phyloP scores from a whole-genome alignment of 2,113 vertebrate genomes.

The Sigmodon hispidus region DNA sequence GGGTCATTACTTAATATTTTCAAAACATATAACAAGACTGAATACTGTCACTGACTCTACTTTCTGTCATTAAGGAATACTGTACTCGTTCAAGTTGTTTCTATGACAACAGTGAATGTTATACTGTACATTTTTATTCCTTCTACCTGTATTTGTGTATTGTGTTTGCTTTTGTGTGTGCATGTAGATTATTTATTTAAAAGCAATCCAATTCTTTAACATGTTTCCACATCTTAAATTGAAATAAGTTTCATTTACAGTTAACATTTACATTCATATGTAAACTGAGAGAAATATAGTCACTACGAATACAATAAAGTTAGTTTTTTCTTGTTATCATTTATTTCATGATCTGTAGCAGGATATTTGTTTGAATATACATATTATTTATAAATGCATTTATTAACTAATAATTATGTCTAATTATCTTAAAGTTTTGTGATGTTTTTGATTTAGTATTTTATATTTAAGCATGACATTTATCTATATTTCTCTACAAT shows the following conservation, averaged over 20 bases:
- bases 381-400: background rate
- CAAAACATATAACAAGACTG: background rate
- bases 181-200: background rate
- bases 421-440: background rate
- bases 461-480: background rate
- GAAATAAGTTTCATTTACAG: background rate
- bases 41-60: background rate
- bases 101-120: background rate
- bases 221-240: background rate
- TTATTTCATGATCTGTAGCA: background rate
- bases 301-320: background rate
- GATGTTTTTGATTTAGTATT: background rate
- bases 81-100: background rate
- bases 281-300: background rate
- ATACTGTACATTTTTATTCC: background rate
- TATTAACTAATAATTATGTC: no score
- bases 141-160: no score
- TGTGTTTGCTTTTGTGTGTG: no score
- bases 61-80: background rate
- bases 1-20: background rate
- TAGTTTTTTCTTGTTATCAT: background rate
- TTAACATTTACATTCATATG: background rate
- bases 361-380: background rate
- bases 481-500: background rate
- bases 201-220: background rate